phyloP scores from a whole-genome alignment of 2,888 invertebrate species.

The Pseudococcus longispinus region DNA sequence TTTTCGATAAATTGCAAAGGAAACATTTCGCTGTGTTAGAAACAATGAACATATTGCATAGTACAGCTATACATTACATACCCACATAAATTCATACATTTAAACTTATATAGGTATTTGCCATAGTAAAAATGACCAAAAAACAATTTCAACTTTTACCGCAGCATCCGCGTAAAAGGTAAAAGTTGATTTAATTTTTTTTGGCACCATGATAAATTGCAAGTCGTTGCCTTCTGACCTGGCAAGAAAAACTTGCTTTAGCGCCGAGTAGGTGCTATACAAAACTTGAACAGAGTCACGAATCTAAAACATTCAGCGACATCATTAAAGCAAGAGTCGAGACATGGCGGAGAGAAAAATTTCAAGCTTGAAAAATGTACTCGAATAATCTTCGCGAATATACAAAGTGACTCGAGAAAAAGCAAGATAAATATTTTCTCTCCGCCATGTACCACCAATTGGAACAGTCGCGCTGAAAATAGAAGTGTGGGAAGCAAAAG shows the following conservation, averaged over 20 bases:
- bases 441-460: not conserved
- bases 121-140: no score
- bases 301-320: slow-evolving; percentile 10
- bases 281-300: slow-evolving; percentile 3
- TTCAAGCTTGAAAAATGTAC: slow-evolving; percentile 16
- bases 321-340: slow-evolving; percentile 1
- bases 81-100: no score
- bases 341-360: not conserved
- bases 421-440: slow-evolving; percentile 22
- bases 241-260: not conserved
- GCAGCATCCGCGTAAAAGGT: not conserved
- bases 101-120: no score
- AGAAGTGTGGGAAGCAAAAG: not conserved
- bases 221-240: not conserved
- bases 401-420: slow-evolving; percentile 23
- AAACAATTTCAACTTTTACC: not conserved
- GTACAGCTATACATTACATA: no score
- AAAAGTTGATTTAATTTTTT: not conserved
- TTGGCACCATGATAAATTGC: not conserved
- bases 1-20: no score
- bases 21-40: no score
- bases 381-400: not conserved
- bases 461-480: not conserved
- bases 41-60: no score
- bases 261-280: not conserved